Percentiles rank a stretch among this genome's conserved stretches.
Evolutionary conservation across 2,797 vertebrate genomes (phyloP).

Genomic region (Nasua narica): DNA sequence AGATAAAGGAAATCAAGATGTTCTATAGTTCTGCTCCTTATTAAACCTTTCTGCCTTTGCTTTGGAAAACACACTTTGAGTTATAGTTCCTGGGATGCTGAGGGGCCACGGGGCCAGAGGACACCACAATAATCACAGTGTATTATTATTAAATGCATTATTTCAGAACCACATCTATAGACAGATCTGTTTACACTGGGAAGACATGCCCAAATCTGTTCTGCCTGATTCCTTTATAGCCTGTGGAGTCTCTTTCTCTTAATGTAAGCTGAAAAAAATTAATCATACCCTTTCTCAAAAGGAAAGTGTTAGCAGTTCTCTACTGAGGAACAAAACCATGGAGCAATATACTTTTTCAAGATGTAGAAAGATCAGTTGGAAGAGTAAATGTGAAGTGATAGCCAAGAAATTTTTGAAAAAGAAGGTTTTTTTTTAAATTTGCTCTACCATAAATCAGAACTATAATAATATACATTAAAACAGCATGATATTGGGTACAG

Average conservation of each 20-base stretch:
- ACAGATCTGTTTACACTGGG: constrained; percentile 50
- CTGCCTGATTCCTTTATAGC: constrained; percentile 39
- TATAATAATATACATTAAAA: background rate
- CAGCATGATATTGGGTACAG: background rate
- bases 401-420: background rate
- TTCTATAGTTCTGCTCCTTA: constrained; percentile 36
- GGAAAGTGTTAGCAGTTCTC: constrained; percentile 30
- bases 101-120: background rate
- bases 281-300: background rate
- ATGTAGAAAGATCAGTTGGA: constrained; percentile 29
- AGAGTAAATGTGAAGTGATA: constrained; percentile 14
- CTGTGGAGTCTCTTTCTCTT: constrained; percentile 22
- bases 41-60: constrained; percentile 49
- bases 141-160: constrained; percentile 52
- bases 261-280: background rate
- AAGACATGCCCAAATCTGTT: constrained; percentile 19
- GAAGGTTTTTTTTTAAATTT: constrained; percentile 1
- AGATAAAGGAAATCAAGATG: constrained; percentile 9
- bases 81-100: constrained; percentile 37
- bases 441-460: constrained; percentile 7
- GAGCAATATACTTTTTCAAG: constrained; percentile 24
- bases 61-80: constrained; percentile 58
- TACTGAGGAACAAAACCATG: background rate
- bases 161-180: constrained; percentile 47
- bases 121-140: constrained; percentile 32